Evolutionary conservation across 2,113 vertebrate species (phyloP), one percentile per base, ranked within the genome.

Genomic region (Paraplagusia blochii): DNA sequence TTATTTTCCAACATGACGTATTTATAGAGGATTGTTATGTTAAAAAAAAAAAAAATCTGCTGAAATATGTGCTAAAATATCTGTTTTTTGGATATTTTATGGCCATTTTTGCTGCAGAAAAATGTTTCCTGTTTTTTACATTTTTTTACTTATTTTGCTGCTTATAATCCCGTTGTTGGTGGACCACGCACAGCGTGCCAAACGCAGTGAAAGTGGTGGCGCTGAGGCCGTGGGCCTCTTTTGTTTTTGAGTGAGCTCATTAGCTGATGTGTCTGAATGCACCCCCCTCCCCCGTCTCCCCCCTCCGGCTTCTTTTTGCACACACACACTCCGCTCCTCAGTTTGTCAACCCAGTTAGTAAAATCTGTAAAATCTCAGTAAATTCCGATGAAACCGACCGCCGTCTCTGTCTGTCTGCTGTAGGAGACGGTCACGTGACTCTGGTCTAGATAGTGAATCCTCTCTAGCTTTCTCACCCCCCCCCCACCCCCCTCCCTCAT

Each of bases 361-460:
- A n/a, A n/a, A n/a, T n/a, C n/a, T n/a, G n/a, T n/a, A n/a, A n/a
- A 29, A 29, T 6, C 6, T 29, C 3, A 29, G 3, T 29, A 29
- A 2, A 29, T 4, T 29, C 22, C 6, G 22, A 29, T 29, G 22
- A 29, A 29, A 29, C 22, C 2, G 22, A 29, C 22, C 6, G 3
- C 18, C 19, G 29, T 29, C 29, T 29, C 17, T 40, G 15, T 19
- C 11, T 55, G 58, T 39, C 54, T 44, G 58, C 60, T 49, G 48
- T 15, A 45, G 64, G 74, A 65, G 81, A 81, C 80, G 79, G 74
- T 62, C 63, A 77, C 82, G 82, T 67, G 72, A 73, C 76, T 87
- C 70, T 72, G 63, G 68, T 73, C 72, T 76, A 29, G 22, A 29
- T 29, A 6, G 22, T 29, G 22, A 29, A 29, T 29, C 22, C 22